Percentiles rank a stretch among this genome's conserved stretches.
Evolutionary conservation across 2,888 invertebrate species (phyloP).

Genomic region (Torymus aiolomorphi): DNA sequence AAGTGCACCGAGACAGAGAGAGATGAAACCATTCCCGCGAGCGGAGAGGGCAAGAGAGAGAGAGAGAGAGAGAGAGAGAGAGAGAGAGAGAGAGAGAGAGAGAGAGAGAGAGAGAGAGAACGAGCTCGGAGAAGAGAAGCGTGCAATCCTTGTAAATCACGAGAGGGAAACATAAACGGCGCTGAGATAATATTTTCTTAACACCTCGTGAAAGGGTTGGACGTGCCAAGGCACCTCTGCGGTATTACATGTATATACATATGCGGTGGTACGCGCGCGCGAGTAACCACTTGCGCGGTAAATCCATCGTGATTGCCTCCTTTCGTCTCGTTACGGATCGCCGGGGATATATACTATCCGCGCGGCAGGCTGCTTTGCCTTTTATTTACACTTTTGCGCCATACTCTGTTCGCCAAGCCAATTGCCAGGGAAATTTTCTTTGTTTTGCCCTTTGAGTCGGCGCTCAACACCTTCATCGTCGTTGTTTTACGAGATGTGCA

Average conservation of each 20-base stretch:
- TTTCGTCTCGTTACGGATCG: slow-evolving; percentile 50
- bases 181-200: slow-evolving; percentile 65
- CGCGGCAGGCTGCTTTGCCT: slow-evolving; percentile 14
- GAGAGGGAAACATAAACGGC: slow-evolving; percentile 61
- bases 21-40: not conserved
- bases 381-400: slow-evolving; percentile 51
- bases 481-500: too few relatives aligned
- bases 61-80: too few relatives aligned
- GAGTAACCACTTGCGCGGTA: slow-evolving; percentile 39
- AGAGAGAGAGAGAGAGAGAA: not conserved
- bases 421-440: slow-evolving; percentile 38
- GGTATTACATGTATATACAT: slow-evolving; percentile 14
- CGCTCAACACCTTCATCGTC: too few relatives aligned
- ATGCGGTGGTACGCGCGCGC: not conserved
- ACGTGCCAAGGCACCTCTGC: slow-evolving; percentile 29
- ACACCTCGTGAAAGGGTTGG: slow-evolving; percentile 66
- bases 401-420: not conserved
- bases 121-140: slow-evolving; percentile 18
- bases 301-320: slow-evolving; percentile 55
- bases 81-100: not conserved
- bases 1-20: too few relatives aligned
- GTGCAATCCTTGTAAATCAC: slow-evolving; percentile 64
- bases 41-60: not conserved
- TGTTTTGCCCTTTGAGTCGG: slow-evolving; percentile 1
- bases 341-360: slow-evolving; percentile 23